Percentiles rank a stretch among this genome's conserved stretches.
These are phyloP conservation scores for Tridacna gigas DNA, from an alignment of 2,888 invertebrate species.

Conservation along the genomic window DNA sequence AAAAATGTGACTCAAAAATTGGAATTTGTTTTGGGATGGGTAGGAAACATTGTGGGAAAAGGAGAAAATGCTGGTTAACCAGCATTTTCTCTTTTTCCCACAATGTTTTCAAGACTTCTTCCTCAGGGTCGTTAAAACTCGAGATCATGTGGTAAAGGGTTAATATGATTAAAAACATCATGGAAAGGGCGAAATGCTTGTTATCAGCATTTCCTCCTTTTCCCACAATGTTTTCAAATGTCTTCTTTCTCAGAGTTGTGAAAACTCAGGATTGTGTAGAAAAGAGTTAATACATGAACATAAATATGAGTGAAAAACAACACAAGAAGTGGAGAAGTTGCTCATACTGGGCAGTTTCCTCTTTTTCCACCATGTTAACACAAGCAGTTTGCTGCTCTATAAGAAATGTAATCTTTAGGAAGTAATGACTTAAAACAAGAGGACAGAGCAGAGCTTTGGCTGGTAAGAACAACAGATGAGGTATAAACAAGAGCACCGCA, in stretches of 20 bases:
- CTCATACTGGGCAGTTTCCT: neutral
- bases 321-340: neutral
- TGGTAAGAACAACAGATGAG: too few species aligned
- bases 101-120: neutral
- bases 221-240: conserved; percentile 1
- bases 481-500: too few species aligned
- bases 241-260: neutral
- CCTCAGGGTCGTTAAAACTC: neutral
- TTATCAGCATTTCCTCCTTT: neutral
- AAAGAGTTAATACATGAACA: neutral
- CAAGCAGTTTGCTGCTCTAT: too few species aligned
- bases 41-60: conserved; percentile 6
- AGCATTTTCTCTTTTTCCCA: neutral
- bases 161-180: neutral
- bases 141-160: neutral
- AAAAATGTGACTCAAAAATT: too few species aligned
- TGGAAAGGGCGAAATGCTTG: conserved; percentile 11
- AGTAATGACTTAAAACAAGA: too few species aligned
- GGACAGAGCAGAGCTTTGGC: too few species aligned
- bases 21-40: neutral
- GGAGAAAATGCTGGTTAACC: conserved; percentile 3
- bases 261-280: neutral
- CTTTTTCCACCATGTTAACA: neutral
- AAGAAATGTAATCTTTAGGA: too few species aligned
- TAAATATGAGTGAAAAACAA: too few species aligned